Evolutionary conservation across 2,797 vertebrate genomes (phyloP).

Genomic region (Eurystomus glaucurus): DNA sequence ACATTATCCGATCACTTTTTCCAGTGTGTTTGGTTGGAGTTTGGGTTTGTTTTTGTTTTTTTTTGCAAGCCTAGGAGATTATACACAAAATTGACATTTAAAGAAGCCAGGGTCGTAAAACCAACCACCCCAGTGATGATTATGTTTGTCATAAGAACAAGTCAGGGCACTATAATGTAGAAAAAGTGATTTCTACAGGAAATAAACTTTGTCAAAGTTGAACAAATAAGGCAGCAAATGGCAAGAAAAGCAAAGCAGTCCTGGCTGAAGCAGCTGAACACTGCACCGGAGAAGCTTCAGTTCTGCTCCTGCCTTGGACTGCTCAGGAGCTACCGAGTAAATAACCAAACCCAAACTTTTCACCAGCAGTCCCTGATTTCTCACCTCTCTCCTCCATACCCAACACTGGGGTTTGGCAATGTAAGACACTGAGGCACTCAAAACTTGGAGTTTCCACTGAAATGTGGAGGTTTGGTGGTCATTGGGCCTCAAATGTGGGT

Average conservation of each 20-base stretch:
- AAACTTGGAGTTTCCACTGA: neutral
- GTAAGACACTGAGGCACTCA: neutral
- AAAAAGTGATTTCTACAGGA: neutral
- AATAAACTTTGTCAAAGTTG: neutral
- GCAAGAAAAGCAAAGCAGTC: neutral
- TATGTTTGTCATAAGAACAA: neutral
- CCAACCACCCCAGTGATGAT: neutral
- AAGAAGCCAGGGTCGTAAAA: slow-evolving; percentile 20
- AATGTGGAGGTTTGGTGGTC: fast-evolving
- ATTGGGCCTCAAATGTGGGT: fast-evolving
- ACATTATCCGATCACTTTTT: neutral
- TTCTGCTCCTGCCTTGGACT: neutral
- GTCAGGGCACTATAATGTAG: neutral
- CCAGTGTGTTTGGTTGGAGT: neutral
- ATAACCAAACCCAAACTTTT: neutral
- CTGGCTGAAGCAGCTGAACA: neutral
- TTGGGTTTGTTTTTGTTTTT: neutral
- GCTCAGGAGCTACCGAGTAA: neutral
- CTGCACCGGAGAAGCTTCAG: neutral
- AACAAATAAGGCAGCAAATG: neutral
- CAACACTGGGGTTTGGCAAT: neutral
- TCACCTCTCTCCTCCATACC: neutral
- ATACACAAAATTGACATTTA: slow-evolving; percentile 5
- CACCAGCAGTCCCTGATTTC: neutral
- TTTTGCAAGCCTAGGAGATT: neutral